Conservation (phyloP, 2,113 vertebrate genomes). For the Anoplopoma fimbria region DNA sequence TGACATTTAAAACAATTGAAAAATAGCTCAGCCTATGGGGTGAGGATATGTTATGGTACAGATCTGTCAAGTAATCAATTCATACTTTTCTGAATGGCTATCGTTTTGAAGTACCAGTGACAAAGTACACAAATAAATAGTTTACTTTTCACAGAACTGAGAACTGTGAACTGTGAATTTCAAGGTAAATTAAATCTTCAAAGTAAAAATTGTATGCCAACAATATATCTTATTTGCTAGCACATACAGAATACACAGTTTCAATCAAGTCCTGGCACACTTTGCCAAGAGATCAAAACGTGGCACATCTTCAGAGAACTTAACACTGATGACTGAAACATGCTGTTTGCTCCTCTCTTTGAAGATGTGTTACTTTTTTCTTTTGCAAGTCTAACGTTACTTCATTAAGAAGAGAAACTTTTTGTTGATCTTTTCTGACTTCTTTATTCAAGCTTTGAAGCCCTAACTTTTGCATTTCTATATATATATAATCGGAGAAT, state of each 20-base stretch:
- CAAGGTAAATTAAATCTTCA: slow-evolving; percentile 26
- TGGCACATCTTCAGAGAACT: slow-evolving; percentile 44
- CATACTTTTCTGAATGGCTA: neutral
- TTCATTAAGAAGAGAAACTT: slow-evolving; percentile 37
- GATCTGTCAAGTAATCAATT: neutral
- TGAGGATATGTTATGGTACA: neutral
- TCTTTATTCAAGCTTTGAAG: slow-evolving; percentile 27
- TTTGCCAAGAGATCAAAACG: slow-evolving; percentile 53
- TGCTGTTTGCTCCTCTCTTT: slow-evolving; percentile 36
- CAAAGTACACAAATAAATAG: neutral
- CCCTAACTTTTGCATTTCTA: slow-evolving; percentile 13
- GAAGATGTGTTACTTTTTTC: slow-evolving; percentile 35
- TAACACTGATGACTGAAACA: neutral
- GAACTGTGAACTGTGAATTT: neutral
- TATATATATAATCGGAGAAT: slow-evolving; percentile 13
- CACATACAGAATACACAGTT: slow-evolving; percentile 4
- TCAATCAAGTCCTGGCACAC: slow-evolving; percentile 47
- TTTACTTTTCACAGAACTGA: neutral
- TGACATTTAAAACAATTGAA: slow-evolving; percentile 12
- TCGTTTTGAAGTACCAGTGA: neutral
- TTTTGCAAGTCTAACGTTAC: slow-evolving; percentile 36
- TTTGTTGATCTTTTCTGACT: neutral
- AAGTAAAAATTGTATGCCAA: slow-evolving; percentile 16
- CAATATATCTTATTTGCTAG: slow-evolving; percentile 4
- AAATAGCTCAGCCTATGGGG: neutral